phyloP scores from a whole-genome alignment of 2,797 vertebrate species.

The Limnodromus scolopaceus region DNA sequence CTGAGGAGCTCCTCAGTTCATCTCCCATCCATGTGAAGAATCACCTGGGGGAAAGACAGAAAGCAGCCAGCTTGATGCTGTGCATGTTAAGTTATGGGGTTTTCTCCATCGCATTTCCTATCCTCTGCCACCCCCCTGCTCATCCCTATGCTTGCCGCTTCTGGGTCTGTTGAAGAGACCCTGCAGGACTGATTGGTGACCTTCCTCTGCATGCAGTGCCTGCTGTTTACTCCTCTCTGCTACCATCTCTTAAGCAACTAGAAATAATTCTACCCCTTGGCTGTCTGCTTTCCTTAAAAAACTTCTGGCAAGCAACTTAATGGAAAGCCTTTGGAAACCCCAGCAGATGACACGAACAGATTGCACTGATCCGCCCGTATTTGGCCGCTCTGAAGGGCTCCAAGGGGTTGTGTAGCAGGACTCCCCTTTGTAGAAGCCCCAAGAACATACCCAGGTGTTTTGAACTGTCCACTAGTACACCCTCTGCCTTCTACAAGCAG shows the following conservation, averaged over 20 bases:
- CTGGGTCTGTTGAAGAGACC: background rate
- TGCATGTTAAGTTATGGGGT: background rate
- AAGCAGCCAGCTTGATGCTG: background rate
- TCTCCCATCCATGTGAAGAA: background rate
- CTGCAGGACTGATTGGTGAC: background rate
- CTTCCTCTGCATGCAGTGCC: background rate
- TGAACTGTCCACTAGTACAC: background rate
- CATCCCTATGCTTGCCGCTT: background rate
- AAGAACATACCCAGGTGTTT: background rate
- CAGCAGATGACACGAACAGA: background rate
- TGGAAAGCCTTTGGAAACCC: background rate
- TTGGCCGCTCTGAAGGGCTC: background rate
- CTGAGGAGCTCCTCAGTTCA: background rate
- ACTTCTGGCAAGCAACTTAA: background rate
- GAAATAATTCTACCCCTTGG: background rate
- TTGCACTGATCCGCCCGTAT: fast-evolving
- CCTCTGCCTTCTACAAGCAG: background rate
- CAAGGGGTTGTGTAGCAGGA: background rate
- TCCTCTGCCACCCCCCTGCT: background rate
- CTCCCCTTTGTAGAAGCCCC: background rate
- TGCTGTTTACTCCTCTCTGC: background rate
- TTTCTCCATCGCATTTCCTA: background rate
- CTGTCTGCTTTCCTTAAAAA: background rate
- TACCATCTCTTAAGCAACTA: background rate
- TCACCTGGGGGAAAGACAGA: background rate